phyloP scores from a whole-genome alignment of 1,140 invertebrate species.

The Musca domestica region DNA sequence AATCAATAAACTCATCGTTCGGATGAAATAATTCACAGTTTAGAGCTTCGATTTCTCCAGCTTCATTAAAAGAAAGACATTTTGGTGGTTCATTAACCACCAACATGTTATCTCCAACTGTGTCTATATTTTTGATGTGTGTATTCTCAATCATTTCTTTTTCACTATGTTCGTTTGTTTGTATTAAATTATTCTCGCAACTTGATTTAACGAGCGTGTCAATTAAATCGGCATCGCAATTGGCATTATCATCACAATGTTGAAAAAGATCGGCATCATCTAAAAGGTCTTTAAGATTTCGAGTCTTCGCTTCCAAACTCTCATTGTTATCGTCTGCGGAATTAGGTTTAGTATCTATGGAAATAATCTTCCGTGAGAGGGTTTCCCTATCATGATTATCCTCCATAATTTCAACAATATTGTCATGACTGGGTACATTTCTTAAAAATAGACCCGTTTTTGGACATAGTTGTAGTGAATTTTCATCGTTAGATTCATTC shows the following conservation, averaged over 20 bases:
- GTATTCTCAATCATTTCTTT: slow-evolving; percentile 24
- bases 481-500: background rate
- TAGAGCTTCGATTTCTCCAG: slow-evolving; percentile 50
- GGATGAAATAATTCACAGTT: slow-evolving; percentile 46
- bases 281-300: slow-evolving; percentile 50
- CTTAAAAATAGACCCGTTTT: slow-evolving; percentile 47
- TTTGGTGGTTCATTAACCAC: slow-evolving; percentile 48
- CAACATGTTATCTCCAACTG: slow-evolving; percentile 28
- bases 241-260: slow-evolving; percentile 58
- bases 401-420: too few species aligned
- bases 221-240: slow-evolving; percentile 55
- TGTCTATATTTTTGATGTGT: slow-evolving; percentile 13
- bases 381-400: too few species aligned
- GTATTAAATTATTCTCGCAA: slow-evolving; percentile 55
- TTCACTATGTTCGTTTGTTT: slow-evolving; percentile 17
- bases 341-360: too few species aligned
- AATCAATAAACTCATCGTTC: slow-evolving; percentile 32
- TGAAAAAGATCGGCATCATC: slow-evolving; percentile 55
- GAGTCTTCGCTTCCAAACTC: slow-evolving; percentile 41
- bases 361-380: too few species aligned
- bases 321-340: too few species aligned
- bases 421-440: slow-evolving; percentile 17
- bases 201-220: slow-evolving; percentile 62
- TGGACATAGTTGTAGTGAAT: slow-evolving; percentile 42
- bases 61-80: slow-evolving; percentile 52